Evolutionary conservation across 2,888 invertebrate species (phyloP).

Genomic region (Sesamia inferens): DNA sequence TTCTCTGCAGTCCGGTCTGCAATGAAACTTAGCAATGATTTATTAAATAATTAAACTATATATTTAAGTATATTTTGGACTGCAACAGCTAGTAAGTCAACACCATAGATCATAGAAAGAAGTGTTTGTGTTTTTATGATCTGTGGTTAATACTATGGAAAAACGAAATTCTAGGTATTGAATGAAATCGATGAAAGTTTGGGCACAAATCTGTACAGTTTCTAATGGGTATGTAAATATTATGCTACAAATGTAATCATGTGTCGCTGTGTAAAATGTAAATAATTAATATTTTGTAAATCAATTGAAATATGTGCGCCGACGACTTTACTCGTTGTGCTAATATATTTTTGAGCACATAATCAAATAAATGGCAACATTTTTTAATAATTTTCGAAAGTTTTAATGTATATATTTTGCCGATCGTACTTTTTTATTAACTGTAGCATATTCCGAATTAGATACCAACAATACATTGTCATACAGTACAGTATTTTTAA

Average conservation of each 20-base stretch:
- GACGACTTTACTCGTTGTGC: constrained; percentile 18
- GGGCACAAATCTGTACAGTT: constrained; percentile 74
- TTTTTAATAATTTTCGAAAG: constrained; percentile 2
- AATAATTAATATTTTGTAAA: constrained; percentile 65
- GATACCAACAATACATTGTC: not conserved
- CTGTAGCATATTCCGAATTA: not conserved
- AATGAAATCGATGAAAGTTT: constrained; percentile 42
- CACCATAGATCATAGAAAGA: too few relatives aligned
- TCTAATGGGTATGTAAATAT: constrained; percentile 74
- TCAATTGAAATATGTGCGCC: constrained; percentile 24
- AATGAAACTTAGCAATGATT: constrained; percentile 1
- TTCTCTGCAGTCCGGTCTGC: not conserved
- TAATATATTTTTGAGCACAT: constrained; percentile 15
- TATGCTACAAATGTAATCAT: constrained; percentile 63
- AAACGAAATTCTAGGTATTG: constrained; percentile 8
- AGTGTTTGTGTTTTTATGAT: too few relatives aligned
- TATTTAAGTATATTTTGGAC: constrained; percentile 18
- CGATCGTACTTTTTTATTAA: not conserved
- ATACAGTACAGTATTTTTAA: constrained; percentile 21
- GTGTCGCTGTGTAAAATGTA: constrained; percentile 45
- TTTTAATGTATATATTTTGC: constrained; percentile 18
- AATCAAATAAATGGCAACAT: constrained; percentile 1
- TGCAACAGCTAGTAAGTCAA: constrained; percentile 3
- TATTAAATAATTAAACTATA: not conserved
- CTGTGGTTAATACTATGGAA: constrained; percentile 1